Conservation (phyloP, 2,113 vertebrate genomes). For the Eretmochelys imbricata region DNA sequence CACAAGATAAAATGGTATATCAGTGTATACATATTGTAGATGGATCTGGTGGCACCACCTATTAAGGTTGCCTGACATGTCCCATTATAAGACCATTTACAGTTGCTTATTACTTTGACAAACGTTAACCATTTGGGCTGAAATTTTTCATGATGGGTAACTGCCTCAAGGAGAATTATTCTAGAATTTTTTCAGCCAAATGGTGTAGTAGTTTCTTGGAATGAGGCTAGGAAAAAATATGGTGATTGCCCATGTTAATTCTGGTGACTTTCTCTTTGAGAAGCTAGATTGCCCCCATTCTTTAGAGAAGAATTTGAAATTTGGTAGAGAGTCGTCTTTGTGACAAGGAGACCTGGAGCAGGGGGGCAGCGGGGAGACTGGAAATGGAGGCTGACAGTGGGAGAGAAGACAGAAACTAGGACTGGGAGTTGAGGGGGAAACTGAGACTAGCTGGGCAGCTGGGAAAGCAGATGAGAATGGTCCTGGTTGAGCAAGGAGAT, state of each 20-base stretch:
- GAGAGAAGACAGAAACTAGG: too few species aligned
- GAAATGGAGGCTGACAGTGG: too few species aligned
- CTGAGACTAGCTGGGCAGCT: neutral
- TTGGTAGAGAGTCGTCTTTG: neutral
- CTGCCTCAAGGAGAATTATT: neutral
- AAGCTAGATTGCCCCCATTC: neutral
- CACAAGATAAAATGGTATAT: neutral
- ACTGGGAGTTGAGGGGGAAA: neutral
- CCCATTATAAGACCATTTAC: neutral
- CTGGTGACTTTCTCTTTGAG: neutral
- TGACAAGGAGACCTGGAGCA: neutral
- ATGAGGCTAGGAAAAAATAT: neutral
- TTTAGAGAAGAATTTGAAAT: neutral
- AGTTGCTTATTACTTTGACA: neutral
- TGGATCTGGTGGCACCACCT: neutral
- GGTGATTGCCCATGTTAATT: neutral
- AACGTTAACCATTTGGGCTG: neutral
- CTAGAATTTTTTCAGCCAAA: neutral
- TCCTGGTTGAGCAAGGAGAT: neutral
- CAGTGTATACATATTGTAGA: neutral
- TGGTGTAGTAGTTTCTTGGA: neutral
- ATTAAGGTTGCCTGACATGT: neutral
- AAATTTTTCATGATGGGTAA: neutral
- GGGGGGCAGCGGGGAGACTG: too few species aligned
- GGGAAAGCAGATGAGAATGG: neutral